These are phyloP conservation scores for Achroia grisella DNA, from an alignment of 1,140 invertebrate species.

Conservation along the genomic window DNA sequence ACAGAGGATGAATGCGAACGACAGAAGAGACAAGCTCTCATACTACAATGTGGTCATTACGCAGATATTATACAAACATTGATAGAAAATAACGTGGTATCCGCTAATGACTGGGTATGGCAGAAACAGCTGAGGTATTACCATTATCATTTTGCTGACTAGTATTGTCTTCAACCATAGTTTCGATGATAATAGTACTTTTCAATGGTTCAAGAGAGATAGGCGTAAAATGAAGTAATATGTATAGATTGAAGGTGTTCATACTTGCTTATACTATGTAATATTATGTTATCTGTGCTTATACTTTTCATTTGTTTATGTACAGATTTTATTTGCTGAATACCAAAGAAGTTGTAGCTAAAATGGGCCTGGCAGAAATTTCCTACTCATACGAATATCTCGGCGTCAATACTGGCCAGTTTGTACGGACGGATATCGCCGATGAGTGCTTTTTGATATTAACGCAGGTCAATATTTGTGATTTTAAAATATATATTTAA, in stretches of 20 bases:
- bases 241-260: too few species aligned
- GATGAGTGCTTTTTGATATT: constrained; percentile 97
- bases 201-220: too few species aligned
- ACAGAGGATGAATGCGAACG: constrained; percentile 71
- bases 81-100: constrained; percentile 78
- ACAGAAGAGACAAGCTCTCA: constrained; percentile 82
- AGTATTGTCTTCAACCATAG: too few species aligned
- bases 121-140: constrained; percentile 92
- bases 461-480: constrained; percentile 80
- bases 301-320: too few species aligned
- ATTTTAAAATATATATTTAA: too few species aligned
- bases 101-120: constrained; percentile 91
- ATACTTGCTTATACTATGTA: too few species aligned
- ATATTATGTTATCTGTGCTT: too few species aligned
- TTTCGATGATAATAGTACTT: too few species aligned
- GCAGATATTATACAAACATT: constrained; percentile 87
- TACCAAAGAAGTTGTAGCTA: constrained; percentile 76
- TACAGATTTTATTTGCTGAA: constrained; percentile 75
- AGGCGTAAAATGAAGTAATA: too few species aligned
- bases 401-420: constrained; percentile 87
- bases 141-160: too few species aligned
- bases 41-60: constrained; percentile 95
- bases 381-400: constrained; percentile 98
- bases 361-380: constrained; percentile 93
- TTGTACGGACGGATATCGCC: constrained; percentile 94